Evolutionary conservation across 1,140 invertebrate genomes (phyloP), one percentile per base, ranked within the genome.

Genomic region (Pseudomyrmex dendroicus): DNA sequence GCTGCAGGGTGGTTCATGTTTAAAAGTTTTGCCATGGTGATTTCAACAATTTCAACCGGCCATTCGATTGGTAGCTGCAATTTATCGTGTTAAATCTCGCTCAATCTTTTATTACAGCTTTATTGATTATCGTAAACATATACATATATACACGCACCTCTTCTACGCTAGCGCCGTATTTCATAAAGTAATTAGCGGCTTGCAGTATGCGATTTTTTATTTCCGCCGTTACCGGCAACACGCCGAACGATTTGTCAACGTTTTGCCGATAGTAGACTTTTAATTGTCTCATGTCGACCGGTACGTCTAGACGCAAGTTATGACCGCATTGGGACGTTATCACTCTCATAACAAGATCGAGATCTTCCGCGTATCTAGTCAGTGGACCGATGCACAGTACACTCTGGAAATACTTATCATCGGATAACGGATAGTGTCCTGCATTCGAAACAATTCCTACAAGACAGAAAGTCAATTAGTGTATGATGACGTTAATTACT

Each of bases 361-460:
- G 93, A 94, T 98, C 98, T n/a, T 95, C 95, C 0, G 96, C 96
- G 92, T 97, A 97, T 50, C 98, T 95, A 44, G 96, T 95, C 92
- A 99, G 96, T 4, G 98, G 98, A 0, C 98, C 98, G 5, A 97
- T 94, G 0, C 94, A 93, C n/a, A 96, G 78, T 35, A 84, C 94
- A 95, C 15, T 94, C 91, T 0, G 91, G 74, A 87, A 95, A 96
- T 0, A 91, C 89, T 17, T 80, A 73, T 96, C 95, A 0, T 91
- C 90, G 0, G 93, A 89, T 1, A 89, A 89, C 7, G 96, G 96
- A 73, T 95, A 95, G 89, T 96, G 96, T 0, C 96, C 96, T 1
- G 35, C 20, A 1, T 94, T 92, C 0, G 96, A 89, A 35, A 96
- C 91, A 44, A 95, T 90, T 54, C 95, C 96, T 94, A 91, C 8